Base-by-base conservation (phyloP, 1,140 invertebrate genomes). In the Carcinoscorpius rotundicauda region DNA sequence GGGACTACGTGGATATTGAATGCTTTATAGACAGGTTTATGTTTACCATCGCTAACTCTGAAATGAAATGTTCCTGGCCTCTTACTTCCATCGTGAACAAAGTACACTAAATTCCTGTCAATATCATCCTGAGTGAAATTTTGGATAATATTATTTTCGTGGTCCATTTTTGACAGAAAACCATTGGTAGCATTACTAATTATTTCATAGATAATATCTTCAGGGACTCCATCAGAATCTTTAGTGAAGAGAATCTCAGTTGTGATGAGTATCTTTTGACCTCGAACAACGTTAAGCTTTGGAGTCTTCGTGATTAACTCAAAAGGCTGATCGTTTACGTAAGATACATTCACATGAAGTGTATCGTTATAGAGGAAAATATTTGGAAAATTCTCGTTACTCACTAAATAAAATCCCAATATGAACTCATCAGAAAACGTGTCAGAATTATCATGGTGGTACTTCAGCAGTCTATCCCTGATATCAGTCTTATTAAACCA, bases 251-350 rank as follows among this genome's bases (percentile, higher is more conserved):
- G 78, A 72, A 89, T 85, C 6, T 85, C 82, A 11, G 82, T 83
- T 1, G 86, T 88, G 61, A 97, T 86, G 0, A 85, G 84, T 50
- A 86, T 83, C 68, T 73, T 86, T 77, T 92, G 87, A 6, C 72
- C 72, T 58, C 68, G 76, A 4, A 78, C 71, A 8, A 79, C 74
- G 56, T 76, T 68, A 5, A 78, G 65, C 51, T 58, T 58, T 10
- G 78, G 77, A 67, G 73, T 80, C 62, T 85, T 83, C 5, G 91
- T 94, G 4, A 88, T 73, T 49, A 96, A 77, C 71, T 82, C 81
- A 73, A 97, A 96, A 3, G 85, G 85, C 75, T 95, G 84, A 77
- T 98, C 93, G 74, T 98, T 97, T 0, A 96, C 85, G 0, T 93
- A 91, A 64, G 81, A 81, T n/a, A 97, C 83, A 6, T 80, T 81